Evolutionary conservation across 2,797 vertebrate genomes (phyloP).

Genomic region (Lepidocolaptes lacrymiger): DNA sequence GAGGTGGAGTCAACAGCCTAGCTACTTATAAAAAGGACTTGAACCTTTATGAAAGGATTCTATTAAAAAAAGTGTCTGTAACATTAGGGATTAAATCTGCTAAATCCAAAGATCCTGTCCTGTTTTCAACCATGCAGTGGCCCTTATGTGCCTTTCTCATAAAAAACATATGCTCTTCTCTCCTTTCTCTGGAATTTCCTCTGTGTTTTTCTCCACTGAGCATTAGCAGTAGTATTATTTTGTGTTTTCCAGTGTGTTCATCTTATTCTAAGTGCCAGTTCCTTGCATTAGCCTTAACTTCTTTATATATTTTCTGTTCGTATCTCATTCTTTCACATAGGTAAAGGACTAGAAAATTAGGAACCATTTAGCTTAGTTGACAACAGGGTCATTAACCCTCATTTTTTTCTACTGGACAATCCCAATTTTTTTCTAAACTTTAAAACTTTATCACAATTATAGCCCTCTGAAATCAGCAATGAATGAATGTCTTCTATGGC

Average conservation of each 20-base stretch:
- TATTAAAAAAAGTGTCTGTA: neutral
- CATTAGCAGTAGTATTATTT: neutral
- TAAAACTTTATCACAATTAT: neutral
- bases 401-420: neutral
- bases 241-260: neutral
- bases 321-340: neutral
- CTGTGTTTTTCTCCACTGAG: neutral
- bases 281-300: neutral
- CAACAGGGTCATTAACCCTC: neutral
- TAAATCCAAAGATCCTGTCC: slow-evolving; percentile 20
- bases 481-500: neutral
- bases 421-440: neutral
- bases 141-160: neutral
- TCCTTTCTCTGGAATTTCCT: neutral
- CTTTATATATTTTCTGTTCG: neutral
- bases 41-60: neutral
- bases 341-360: neutral
- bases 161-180: neutral
- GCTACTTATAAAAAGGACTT: neutral
- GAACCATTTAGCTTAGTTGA: neutral
- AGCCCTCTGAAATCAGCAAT: neutral
- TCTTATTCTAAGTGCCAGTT: neutral
- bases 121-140: slow-evolving; percentile 1
- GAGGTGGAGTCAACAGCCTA: neutral
- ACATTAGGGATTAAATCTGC: neutral